phyloP scores from a whole-genome alignment of 2,113 vertebrate genomes.

The Sardina pilchardus region DNA sequence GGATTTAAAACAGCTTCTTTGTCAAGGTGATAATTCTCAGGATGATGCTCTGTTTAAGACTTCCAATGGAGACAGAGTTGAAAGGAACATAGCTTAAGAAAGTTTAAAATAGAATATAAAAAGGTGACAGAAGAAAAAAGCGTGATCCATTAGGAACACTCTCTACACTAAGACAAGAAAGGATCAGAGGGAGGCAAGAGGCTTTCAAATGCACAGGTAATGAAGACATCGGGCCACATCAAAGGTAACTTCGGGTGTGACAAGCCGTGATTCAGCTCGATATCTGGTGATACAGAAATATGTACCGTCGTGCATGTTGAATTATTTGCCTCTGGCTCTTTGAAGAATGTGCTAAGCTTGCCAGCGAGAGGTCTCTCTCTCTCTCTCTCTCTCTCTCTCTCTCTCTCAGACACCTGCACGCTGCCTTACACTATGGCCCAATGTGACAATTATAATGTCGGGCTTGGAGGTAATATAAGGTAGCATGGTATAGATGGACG shows the following conservation, averaged over 20 bases:
- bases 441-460: background rate
- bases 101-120: background rate
- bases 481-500: background rate
- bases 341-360: background rate
- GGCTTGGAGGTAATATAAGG: background rate
- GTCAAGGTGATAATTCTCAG: background rate
- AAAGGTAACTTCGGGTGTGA: background rate
- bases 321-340: background rate
- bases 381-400: background rate
- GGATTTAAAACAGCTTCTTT: background rate
- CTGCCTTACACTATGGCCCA: background rate
- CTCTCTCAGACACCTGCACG: background rate
- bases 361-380: background rate
- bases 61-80: background rate
- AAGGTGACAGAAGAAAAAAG: background rate
- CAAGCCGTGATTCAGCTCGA: slow-evolving; percentile 4
- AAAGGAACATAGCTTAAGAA: background rate
- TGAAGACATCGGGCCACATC: background rate
- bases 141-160: background rate
- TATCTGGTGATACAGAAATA: slow-evolving; percentile 3
- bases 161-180: background rate
- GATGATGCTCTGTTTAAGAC: background rate
- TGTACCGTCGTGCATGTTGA: background rate
- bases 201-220: background rate
- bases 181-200: background rate